phyloP scores from a whole-genome alignment of 2,113 vertebrate species.

The Australoheros scitulus region DNA sequence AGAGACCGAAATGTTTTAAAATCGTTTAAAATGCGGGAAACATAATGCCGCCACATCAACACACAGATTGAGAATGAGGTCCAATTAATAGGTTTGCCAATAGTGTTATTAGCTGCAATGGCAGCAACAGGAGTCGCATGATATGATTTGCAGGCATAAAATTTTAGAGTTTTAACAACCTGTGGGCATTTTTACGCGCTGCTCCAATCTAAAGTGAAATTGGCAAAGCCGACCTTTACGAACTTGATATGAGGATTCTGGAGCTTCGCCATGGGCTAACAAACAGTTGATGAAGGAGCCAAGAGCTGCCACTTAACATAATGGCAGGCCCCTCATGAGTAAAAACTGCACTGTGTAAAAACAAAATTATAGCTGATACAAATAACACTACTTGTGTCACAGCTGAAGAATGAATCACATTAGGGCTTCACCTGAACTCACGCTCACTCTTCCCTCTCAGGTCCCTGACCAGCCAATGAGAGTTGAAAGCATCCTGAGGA shows the following conservation, averaged over 20 bases:
- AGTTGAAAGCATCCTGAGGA: slow-evolving; percentile 97
- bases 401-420: neutral
- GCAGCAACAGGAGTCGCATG: neutral
- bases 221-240: neutral
- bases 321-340: neutral
- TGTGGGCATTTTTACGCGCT: neutral
- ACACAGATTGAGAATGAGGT: neutral
- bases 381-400: neutral
- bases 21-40: neutral
- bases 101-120: neutral
- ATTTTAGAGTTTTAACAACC: slow-evolving; percentile 3
- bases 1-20: neutral
- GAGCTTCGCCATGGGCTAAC: slow-evolving; percentile 8
- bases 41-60: neutral
- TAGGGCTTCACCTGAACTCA: slow-evolving; percentile 88
- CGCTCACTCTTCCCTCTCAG: slow-evolving; percentile 96
- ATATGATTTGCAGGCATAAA: slow-evolving; percentile 1
- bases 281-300: slow-evolving; percentile 16
- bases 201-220: neutral
- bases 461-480: slow-evolving; percentile 96
- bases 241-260: neutral
- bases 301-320: neutral
- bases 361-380: neutral
- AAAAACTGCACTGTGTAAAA: neutral
- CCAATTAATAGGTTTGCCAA: neutral